Evolutionary conservation across 2,797 vertebrate species (phyloP).

Genomic region (Sphenodon punctatus): DNA sequence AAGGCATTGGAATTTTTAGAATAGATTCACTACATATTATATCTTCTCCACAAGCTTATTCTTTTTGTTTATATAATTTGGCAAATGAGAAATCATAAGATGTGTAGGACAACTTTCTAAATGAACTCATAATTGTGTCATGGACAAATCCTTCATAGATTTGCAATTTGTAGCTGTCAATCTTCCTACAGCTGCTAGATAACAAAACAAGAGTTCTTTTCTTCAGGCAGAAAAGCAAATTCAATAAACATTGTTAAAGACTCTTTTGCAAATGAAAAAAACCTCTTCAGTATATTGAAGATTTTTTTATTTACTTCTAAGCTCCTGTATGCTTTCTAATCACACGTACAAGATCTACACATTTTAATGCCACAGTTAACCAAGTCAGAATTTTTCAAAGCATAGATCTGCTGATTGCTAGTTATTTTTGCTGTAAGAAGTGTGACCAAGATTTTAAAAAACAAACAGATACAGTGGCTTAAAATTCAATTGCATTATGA

Average conservation of each 20-base stretch:
- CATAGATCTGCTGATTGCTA: conserved; percentile 12
- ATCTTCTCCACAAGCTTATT: conserved; percentile 41
- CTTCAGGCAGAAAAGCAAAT: conserved; percentile 70
- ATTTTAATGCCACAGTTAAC: conserved; percentile 46
- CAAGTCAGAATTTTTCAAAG: conserved; percentile 12
- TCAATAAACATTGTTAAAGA: conserved; percentile 65
- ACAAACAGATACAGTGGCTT: not conserved
- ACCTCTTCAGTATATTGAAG: conserved; percentile 38
- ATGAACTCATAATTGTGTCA: conserved; percentile 58
- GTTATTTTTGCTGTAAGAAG: not conserved
- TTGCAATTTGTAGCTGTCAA: conserved; percentile 66
- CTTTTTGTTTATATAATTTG: conserved; percentile 58
- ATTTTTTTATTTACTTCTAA: not conserved
- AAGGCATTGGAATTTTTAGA: conserved; percentile 44
- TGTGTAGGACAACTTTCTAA: conserved; percentile 49
- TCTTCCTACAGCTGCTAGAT: conserved; percentile 72
- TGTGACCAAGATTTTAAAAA: not conserved
- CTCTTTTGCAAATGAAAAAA: conserved; percentile 38
- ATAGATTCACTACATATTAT: conserved; percentile 38
- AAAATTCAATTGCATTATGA: conserved; percentile 32
- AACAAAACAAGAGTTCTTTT: conserved; percentile 75
- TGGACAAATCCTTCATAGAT: conserved; percentile 58
- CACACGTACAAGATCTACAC: not conserved
- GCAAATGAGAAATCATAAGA: conserved; percentile 53
- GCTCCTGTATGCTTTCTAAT: not conserved